Evolutionary conservation across 1,140 invertebrate genomes (phyloP).

Genomic region (Drusus annulatus): DNA sequence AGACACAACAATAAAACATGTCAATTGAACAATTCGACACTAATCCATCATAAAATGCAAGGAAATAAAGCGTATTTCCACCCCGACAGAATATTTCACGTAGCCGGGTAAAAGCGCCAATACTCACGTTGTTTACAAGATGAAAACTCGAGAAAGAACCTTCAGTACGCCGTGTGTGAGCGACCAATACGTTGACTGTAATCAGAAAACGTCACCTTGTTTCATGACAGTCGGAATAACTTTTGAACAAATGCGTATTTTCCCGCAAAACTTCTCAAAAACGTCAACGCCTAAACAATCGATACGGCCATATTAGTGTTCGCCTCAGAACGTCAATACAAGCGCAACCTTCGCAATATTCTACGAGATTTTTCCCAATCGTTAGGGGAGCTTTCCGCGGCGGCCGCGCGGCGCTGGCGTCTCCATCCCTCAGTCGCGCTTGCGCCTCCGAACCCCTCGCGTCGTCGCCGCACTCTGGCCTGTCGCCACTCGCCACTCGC

Average conservation of each 20-base stretch:
- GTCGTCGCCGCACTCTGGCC: neutral
- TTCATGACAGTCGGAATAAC: conserved; percentile 6
- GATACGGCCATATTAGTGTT: conserved; percentile 18
- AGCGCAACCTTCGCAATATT: conserved; percentile 18
- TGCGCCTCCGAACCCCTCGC: conserved; percentile 2
- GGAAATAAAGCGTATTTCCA: too few relatives aligned
- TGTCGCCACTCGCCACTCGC: neutral
- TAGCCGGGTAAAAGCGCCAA: neutral
- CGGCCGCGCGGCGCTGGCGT: conserved; percentile 11
- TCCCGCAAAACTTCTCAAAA: conserved; percentile 14
- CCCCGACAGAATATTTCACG: too few relatives aligned
- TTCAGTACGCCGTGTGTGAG: neutral
- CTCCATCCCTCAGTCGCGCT: conserved; percentile 3
- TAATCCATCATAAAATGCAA: too few relatives aligned
- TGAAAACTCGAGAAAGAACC: neutral
- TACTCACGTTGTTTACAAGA: conserved; percentile 36
- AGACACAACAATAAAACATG: too few relatives aligned
- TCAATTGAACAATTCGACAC: too few relatives aligned
- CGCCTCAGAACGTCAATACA: conserved; percentile 31
- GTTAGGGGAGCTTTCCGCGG: conserved; percentile 33
- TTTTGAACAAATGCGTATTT: neutral
- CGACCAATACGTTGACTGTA: neutral
- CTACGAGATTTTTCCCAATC: conserved; percentile 40
- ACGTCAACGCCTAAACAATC: conserved; percentile 36
- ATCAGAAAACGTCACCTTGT: neutral